Evolutionary conservation across 2,888 invertebrate species (phyloP), one percentile per base, ranked within the genome.

Genomic region (Xanthia togata): DNA sequence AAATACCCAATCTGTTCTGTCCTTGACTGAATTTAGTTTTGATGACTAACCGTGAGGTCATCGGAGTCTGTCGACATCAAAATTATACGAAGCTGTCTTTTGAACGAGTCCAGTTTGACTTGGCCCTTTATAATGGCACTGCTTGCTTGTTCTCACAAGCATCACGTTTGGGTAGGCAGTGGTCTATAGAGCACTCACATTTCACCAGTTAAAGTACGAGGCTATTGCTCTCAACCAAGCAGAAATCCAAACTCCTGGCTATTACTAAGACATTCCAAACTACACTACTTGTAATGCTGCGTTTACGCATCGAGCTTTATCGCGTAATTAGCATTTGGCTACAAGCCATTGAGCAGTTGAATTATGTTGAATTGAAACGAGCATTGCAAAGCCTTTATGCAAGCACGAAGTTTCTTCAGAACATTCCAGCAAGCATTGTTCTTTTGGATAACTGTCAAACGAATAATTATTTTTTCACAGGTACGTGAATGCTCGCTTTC

Each of bases 11-110:
- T 72, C 41, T 14, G 85, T 59, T 47, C n/a, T 68, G 64, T 71
- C 84, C 82, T 82, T 82, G 81, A 82, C 76, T 76, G 71, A 31
- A 71, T 83, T 83, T 70, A n/a, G 64, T 44, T 67, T 26, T 50
- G 85, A 85, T 85, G 82, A 84, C 72, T 84, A 76, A 84, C 9
- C n/a, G 38, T 84, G 82, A 84, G 65, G 82, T 81, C 81, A 72
- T 23, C 60, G 0, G n/a, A 26, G 55, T 63, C 68, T 84, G 76
- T 84, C 85, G 81, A 82, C 76, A 82, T 81, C 68, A 50, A 23
- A 14, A 70, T 38, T 20, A 20, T 55, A 55, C 31, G 44, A 14
- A 41, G 50, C 23, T 35, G n/a, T 31, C 23, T 50, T 50, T 70
- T 60, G 5, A 8, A 3, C 3, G 0, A n/a, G 38, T 35, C 76